Evolutionary conservation across 2,888 invertebrate genomes (phyloP).

Genomic region (Volucella zonaria): DNA sequence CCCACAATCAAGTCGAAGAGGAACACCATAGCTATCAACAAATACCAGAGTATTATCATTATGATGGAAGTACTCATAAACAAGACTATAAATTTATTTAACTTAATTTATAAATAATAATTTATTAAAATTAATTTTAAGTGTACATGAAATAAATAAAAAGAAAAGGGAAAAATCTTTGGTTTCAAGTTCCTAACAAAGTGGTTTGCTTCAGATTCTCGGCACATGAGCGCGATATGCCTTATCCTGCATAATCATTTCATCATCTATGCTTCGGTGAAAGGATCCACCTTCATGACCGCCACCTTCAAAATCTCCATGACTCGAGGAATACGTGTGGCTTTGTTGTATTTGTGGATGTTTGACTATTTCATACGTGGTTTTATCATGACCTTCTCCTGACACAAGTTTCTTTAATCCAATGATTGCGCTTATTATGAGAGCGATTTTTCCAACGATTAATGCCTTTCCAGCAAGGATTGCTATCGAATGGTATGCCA

Average conservation of each 20-base stretch:
- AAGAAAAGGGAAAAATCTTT: slow-evolving; percentile 75
- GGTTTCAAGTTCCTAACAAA: slow-evolving; percentile 70
- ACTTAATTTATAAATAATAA: slow-evolving; percentile 52
- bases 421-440: slow-evolving; percentile 90
- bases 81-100: slow-evolving; percentile 59
- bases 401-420: slow-evolving; percentile 91
- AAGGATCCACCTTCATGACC: slow-evolving; percentile 85
- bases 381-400: slow-evolving; percentile 88
- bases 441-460: slow-evolving; percentile 92
- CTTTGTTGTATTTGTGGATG: slow-evolving; percentile 92
- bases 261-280: slow-evolving; percentile 85
- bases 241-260: slow-evolving; percentile 86
- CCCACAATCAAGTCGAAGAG: slow-evolving; percentile 23
- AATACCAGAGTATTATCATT: slow-evolving; percentile 48
- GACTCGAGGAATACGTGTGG: slow-evolving; percentile 88
- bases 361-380: slow-evolving; percentile 93
- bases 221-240: slow-evolving; percentile 85
- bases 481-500: slow-evolving; percentile 90
- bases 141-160: slow-evolving; percentile 64
- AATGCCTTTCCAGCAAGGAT: slow-evolving; percentile 91
- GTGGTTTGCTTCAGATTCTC: slow-evolving; percentile 68
- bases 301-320: slow-evolving; percentile 86
- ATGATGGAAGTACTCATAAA: slow-evolving; percentile 36
- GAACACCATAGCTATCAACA: slow-evolving; percentile 45
- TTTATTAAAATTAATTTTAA: slow-evolving; percentile 65